phyloP scores from a whole-genome alignment of 1,140 invertebrate genomes.

The Drosophila arizonae region DNA sequence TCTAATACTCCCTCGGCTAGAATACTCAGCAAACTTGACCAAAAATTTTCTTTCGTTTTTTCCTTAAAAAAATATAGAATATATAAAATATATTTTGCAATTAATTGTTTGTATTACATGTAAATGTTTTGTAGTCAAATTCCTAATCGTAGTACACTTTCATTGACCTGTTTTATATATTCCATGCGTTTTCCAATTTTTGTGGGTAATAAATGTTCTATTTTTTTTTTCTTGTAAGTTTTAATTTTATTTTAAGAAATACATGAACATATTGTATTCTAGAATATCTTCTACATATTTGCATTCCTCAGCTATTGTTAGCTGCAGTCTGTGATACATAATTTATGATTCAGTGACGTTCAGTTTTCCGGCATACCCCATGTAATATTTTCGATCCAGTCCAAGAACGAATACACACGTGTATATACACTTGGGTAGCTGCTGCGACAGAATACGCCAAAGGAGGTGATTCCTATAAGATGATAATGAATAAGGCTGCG shows the following conservation, averaged over 20 bases:
- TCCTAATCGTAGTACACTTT: neutral
- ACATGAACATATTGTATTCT: no score
- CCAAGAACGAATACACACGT: conserved; percentile 82
- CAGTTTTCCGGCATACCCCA: conserved; percentile 55
- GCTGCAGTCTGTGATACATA: neutral
- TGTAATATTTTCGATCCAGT: conserved; percentile 83
- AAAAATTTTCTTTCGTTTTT: conserved; percentile 62
- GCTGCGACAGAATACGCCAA: conserved; percentile 80
- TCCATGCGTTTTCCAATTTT: neutral
- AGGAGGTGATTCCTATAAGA: conserved; percentile 81
- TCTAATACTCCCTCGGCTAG: conserved; percentile 30
- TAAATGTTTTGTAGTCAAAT: conserved; percentile 25
- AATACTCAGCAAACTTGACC: conserved; percentile 67
- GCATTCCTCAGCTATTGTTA: neutral
- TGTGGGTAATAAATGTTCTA: no score
- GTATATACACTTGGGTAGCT: conserved; percentile 84
- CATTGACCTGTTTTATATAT: neutral
- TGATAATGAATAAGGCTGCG: conserved; percentile 65
- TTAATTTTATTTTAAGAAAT: neutral
- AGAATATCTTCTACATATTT: no score
- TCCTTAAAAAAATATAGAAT: conserved; percentile 18
- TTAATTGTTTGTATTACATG: conserved; percentile 38
- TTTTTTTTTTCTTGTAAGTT: no score
- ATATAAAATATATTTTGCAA: conserved; percentile 27
- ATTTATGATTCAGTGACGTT: neutral